A percentile compares a stretch with the other conserved stretches of the same genome.
Conservation (phyloP, 2,797 vertebrate species). For the Champsocephalus gunnari region DNA sequence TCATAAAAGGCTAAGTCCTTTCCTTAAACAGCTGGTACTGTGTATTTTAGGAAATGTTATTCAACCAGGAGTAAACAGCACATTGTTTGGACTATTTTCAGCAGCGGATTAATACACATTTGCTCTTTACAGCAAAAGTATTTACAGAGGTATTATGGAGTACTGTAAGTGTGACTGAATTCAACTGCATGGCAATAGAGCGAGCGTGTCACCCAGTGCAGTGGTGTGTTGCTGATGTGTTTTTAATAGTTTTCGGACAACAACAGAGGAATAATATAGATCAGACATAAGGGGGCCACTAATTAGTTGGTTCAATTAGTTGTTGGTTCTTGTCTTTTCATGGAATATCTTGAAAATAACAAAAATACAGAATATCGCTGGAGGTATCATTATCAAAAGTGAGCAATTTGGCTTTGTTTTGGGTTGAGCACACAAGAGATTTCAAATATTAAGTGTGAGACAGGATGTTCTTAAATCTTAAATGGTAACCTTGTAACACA, state of each 20-base stretch:
- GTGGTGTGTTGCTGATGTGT: not conserved
- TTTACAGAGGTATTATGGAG: not conserved
- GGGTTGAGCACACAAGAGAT: not conserved
- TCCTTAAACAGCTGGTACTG: not conserved
- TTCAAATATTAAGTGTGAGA: not conserved
- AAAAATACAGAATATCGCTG: not conserved
- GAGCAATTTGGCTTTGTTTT: not conserved
- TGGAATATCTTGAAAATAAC: not conserved
- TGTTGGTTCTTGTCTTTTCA: not conserved
- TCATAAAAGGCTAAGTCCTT: not conserved
- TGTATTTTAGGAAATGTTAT: constrained; percentile 1
- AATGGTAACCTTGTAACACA: not conserved
- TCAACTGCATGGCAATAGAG: not conserved
- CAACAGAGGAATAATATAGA: not conserved
- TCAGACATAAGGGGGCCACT: not conserved
- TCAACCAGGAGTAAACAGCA: not conserved
- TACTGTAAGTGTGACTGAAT: not conserved
- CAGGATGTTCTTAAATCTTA: not conserved
- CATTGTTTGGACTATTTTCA: constrained; percentile 3
- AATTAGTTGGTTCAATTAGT: not conserved
- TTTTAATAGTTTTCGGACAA: not conserved
- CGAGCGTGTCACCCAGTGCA: not conserved
- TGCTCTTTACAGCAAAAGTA: not conserved
- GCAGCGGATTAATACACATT: not conserved
- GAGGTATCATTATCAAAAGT: not conserved